Evolutionary conservation across 1,140 invertebrate genomes (phyloP), one percentile per base, ranked within the genome.

Genomic region (Riptortus pedestris): DNA sequence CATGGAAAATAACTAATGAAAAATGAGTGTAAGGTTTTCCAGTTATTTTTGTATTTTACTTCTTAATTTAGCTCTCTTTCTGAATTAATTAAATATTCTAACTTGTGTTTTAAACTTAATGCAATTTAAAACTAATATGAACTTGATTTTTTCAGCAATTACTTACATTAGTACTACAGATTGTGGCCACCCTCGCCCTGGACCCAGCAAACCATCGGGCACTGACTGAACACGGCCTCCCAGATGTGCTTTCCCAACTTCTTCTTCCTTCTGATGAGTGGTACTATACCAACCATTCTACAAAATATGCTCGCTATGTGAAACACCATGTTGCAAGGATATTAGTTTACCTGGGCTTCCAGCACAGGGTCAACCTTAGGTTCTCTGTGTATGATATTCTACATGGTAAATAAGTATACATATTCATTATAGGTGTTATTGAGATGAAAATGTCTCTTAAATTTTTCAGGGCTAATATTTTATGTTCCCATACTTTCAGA

Each of bases 251-350:
- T 14, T 83, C 83, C 66, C 84, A 86, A 71, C 75, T 87, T 20
- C 75, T 87, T 31, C 73, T 87, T 51, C 85, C 85, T 5, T 85
- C 84, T 0, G 85, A 87, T 71, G 85, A 87, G 70, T 85, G 84
- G 81, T 66, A 85, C 74, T 86, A 87, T 74, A 87, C 84, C 43
- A 85, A 85, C 71, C 84, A 86, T 71, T 84, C 79, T 66, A 86
- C 84, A 33, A 81, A 83, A 68, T 86, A 85, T 71, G 83, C 84
- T 20, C 78, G 79, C 58, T 86, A 79, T 71, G 85, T 87, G 28
- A 87, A 87, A 71, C 83, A 86, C 72, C 84, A 87, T 70, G 84
- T 84, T 0, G 83, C 85, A 2, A 71, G 83, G 63, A 80, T 84
- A 18, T 76, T 87, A 2, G 82, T 87, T 27, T 78, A 79, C 65